Base-by-base conservation (phyloP, 2,113 vertebrate species). In the Centropristis striata region DNA sequence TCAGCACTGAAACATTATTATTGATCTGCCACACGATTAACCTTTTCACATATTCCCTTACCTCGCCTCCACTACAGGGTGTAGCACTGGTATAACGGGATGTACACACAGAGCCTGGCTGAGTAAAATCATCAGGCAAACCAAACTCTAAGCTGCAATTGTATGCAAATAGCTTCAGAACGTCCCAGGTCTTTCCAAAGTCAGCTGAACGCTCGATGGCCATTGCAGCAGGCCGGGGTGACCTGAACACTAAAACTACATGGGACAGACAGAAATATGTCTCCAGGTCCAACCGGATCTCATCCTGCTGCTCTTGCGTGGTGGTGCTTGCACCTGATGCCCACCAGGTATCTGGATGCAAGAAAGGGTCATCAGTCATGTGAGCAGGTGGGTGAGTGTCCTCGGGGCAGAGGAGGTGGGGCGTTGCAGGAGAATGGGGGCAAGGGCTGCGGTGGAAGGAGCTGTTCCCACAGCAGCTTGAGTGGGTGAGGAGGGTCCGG, bases 41-140 rank as follows among this genome's bases (percentile, higher is more conserved):
- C 14, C 0, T 4, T 28, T 42, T 4, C 4, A 6, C 5, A 44
- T 15, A 12, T 41, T 41, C 16, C 49, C 95, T 95, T 93, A 97
- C 97, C 96, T 98, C 97, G 58, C 96, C 96, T 73, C 95, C 91
- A 12, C 90, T 96, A 87, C 97, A 97, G 41, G 97, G 96, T 63
- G 84, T 53, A 51, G 92, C 90, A 4, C 90, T 85, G 4, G 95
- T 96, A 76, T 98, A 97, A 50, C 96, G 95, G 73, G 97, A 97
- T 0, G 97, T 98, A 66, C 97, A 98, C 63, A 95, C 75, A 4
- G 96, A 95, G 2, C 92, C 95, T 16, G 94, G 94, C 57, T 96
- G 90, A 51, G 12, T 21, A 8, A 90, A 80, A 68, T 98, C 96
- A 71, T 97, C 96, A 37, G 92, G 87, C 71, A 97, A 90, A 50